Evolutionary conservation across 2,888 invertebrate species (phyloP).

Genomic region (Brachylomia viminalis): DNA sequence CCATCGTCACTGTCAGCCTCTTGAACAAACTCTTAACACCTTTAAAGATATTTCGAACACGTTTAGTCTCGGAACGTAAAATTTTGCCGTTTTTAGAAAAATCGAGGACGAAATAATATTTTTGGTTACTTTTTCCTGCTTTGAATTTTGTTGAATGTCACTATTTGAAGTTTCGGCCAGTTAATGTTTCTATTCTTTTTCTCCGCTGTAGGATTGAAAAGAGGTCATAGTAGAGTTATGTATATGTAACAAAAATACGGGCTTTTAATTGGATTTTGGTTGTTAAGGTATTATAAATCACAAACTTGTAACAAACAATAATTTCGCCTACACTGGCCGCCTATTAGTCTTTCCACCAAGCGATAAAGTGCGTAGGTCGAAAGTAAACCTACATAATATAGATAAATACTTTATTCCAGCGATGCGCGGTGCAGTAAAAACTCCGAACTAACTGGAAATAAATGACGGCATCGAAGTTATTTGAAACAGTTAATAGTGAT

Average conservation of each 20-base stretch:
- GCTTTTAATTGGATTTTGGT: slow-evolving; percentile 19
- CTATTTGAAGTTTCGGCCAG: slow-evolving; percentile 47
- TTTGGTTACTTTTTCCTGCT: slow-evolving; percentile 45
- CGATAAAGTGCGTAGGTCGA: slow-evolving; percentile 48
- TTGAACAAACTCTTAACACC: slow-evolving; percentile 72
- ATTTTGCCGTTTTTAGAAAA: slow-evolving; percentile 77
- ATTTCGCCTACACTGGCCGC: slow-evolving; percentile 55
- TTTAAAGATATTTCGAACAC: slow-evolving; percentile 67
- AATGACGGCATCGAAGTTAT: slow-evolving; percentile 51
- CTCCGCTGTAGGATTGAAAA: neutral
- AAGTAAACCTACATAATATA: slow-evolving; percentile 53
- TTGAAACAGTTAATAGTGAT: slow-evolving; percentile 57
- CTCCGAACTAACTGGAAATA: slow-evolving; percentile 48
- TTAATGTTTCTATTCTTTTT: slow-evolving; percentile 6
- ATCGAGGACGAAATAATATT: slow-evolving; percentile 47
- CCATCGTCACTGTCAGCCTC: slow-evolving; percentile 70
- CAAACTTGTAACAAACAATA: slow-evolving; percentile 33
- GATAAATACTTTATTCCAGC: slow-evolving; percentile 56
- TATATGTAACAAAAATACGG: neutral
- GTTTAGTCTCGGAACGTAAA: slow-evolving; percentile 75
- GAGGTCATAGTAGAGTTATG: slow-evolving; percentile 24
- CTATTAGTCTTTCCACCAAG: slow-evolving; percentile 35
- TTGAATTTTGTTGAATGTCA: slow-evolving; percentile 56
- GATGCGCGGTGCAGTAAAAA: slow-evolving; percentile 46
- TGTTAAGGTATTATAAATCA: slow-evolving; percentile 39